Conservation (phyloP, 92 coral and sea anemone species). For the Pocillopora meandrina region DNA sequence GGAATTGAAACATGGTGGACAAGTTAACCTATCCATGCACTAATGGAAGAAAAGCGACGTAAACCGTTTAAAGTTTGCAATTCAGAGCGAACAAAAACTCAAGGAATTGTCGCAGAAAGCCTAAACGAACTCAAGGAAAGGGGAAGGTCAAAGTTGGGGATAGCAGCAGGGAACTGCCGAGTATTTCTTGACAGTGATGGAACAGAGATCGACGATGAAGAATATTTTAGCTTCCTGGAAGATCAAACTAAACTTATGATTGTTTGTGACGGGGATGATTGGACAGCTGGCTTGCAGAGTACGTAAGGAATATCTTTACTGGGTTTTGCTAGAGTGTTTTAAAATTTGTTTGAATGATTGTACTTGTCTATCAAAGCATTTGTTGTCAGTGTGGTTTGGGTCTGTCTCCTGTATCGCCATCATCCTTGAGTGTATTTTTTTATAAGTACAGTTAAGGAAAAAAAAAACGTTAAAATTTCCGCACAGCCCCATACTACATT, state of each 20-base stretch:
- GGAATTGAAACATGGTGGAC: slow-evolving; percentile 21
- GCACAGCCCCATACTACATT: no score
- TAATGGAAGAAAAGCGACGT: slow-evolving; percentile 56
- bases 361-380: not conserved
- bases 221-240: slow-evolving; percentile 77
- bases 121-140: slow-evolving; percentile 70
- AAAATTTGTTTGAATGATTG: not conserved
- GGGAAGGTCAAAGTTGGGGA: slow-evolving; percentile 57
- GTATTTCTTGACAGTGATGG: slow-evolving; percentile 91
- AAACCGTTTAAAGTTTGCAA: slow-evolving; percentile 83
- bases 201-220: slow-evolving; percentile 89
- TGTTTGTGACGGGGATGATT: slow-evolving; percentile 55
- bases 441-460: no score
- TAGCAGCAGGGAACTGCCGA: slow-evolving; percentile 47
- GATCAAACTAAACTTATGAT: slow-evolving; percentile 84
- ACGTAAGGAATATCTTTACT: not conserved
- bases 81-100: slow-evolving; percentile 60
- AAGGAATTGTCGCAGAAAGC: slow-evolving; percentile 73
- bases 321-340: not conserved
- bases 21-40: not conserved
- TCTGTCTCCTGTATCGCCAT: no score
- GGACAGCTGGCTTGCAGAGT: slow-evolving; percentile 70
- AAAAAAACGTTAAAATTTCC: no score
- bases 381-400: no score
- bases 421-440: no score